phyloP scores from a whole-genome alignment of 2,888 invertebrate species.

The Drosophila longiperda region DNA sequence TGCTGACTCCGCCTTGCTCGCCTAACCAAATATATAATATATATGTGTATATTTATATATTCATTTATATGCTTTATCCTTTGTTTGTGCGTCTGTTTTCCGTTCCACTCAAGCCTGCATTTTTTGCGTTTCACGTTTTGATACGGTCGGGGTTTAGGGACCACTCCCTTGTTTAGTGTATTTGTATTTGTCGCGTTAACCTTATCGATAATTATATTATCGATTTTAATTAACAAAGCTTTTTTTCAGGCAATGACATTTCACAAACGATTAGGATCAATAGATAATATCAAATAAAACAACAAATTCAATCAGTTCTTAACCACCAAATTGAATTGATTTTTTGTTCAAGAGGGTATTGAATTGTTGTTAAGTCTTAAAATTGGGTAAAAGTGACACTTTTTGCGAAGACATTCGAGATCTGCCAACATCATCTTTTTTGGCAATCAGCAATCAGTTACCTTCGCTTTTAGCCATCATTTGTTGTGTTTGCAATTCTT shows the following conservation, averaged over 20 bases:
- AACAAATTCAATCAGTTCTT: neutral
- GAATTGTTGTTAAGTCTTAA: slow-evolving; percentile 16
- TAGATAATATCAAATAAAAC: neutral
- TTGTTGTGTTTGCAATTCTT: slow-evolving; percentile 58
- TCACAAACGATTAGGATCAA: neutral
- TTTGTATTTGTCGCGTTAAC: slow-evolving; percentile 17
- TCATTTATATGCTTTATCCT: slow-evolving; percentile 53
- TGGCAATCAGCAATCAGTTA: neutral
- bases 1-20: slow-evolving; percentile 52
- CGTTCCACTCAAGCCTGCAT: slow-evolving; percentile 37
- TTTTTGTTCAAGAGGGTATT: neutral
- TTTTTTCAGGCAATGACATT: neutral
- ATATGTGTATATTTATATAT: neutral
- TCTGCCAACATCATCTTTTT: slow-evolving; percentile 35
- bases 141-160: slow-evolving; percentile 38
- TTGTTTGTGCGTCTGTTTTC: slow-evolving; percentile 58
- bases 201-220: slow-evolving; percentile 14
- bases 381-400: slow-evolving; percentile 45
- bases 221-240: slow-evolving; percentile 4
- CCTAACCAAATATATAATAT: slow-evolving; percentile 43
- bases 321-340: neutral
- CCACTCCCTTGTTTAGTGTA: slow-evolving; percentile 54
- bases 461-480: slow-evolving; percentile 33
- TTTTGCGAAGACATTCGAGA: slow-evolving; percentile 6
- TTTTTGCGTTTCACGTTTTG: slow-evolving; percentile 5